Base-by-base conservation (phyloP, 2,888 invertebrate genomes). In the Craniophora ligustri region DNA sequence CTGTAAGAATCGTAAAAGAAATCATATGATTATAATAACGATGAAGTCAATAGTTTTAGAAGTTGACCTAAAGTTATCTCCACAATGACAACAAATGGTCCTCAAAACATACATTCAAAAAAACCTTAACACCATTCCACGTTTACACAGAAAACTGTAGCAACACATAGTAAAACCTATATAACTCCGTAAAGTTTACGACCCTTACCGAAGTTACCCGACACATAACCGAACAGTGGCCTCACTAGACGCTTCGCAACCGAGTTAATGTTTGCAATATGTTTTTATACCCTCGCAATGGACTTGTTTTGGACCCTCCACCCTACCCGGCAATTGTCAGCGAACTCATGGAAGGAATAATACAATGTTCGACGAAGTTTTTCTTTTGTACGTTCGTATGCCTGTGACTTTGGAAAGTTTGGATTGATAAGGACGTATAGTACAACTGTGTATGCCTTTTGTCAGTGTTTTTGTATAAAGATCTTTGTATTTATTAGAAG, bases 241-340 rank as follows among this genome's bases (percentile, higher is more conserved):
- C 70, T 38, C 32, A 34, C 45, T 54, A 49, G 21, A 16, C 45
- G 31, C 57, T 56, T 44, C 28, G 34, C 62, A 53, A 53, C 62
- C 38, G 41, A 60, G 62, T 71, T 69, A 69, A 71, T 67, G 73
- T 56, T 48, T 42, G 44, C 71, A 71, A 71, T 72, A 71, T 71
- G 73, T 73, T 73, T 69, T 72, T 69, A 72, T 72, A 42, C 55
- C 48, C 59, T 51, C 31, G 34, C 57, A 63, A 62, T 58, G 57
- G 59, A 72, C 70, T 66, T 71, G 71, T 71, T 71, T 71, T 62
- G 53, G 56, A 54, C 41, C 36, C 45, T 14, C 31, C 58, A 58
- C 60, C 61, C 69, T 31, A 19, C 55, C 55, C 41, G 54, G 34
- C 57, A 55, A 68, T 72, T 70, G 61, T 65, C 53, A 42, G 44